Conservation (phyloP, 2,797 vertebrate species). For the Smutsia temminckii region DNA sequence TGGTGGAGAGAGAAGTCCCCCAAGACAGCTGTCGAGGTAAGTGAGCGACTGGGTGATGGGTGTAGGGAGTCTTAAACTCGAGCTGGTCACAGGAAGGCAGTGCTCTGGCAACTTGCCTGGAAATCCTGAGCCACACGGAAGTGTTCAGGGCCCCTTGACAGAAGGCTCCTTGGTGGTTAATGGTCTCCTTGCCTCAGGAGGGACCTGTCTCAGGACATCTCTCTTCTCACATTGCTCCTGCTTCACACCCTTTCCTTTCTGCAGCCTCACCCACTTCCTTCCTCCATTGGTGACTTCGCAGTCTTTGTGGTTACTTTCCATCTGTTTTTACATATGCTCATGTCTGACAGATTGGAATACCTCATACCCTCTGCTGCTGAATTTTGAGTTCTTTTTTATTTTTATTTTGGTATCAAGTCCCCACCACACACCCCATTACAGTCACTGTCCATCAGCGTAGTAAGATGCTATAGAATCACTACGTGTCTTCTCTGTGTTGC, state of each 20-base stretch:
- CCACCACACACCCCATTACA: too few species aligned
- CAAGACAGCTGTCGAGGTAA: conserved; percentile 27
- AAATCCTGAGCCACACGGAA: background rate
- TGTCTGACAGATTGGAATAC: background rate
- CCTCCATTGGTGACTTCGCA: background rate
- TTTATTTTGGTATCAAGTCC: too few species aligned
- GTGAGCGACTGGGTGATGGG: background rate
- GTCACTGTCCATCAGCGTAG: too few species aligned
- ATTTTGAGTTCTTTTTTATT: background rate
- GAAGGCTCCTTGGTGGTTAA: background rate
- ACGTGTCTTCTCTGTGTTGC: too few species aligned
- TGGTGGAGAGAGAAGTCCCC: background rate
- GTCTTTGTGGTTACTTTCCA: background rate
- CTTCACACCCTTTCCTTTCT: background rate
- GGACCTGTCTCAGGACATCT: background rate
- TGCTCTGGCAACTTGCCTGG: background rate
- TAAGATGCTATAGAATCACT: too few species aligned
- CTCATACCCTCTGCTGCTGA: background rate
- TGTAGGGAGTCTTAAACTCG: background rate
- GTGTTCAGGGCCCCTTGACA: background rate
- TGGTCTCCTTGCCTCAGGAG: background rate
- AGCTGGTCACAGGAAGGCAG: background rate
- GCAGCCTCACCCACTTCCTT: background rate
- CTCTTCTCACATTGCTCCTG: background rate
- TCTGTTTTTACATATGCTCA: background rate